Percentiles rank a stretch among this genome's conserved stretches.
Evolutionary conservation across 2,888 invertebrate species (phyloP).

Genomic region (Lasioglossum zephyrum): DNA sequence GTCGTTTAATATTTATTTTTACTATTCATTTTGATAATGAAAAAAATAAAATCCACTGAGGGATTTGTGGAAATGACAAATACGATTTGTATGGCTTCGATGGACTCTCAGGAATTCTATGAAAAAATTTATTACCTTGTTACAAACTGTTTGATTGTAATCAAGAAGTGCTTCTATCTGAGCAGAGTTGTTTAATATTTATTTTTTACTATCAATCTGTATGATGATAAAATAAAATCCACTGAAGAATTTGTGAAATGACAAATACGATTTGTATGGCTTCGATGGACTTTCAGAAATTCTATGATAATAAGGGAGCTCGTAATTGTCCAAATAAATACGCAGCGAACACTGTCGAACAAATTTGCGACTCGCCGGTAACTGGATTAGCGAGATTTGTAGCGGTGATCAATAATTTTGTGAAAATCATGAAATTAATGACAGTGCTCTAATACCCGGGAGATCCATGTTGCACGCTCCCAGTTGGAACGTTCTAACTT

Average conservation of each 20-base stretch:
- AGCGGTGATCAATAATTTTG: constrained; percentile 14
- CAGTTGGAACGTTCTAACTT: constrained; percentile 30
- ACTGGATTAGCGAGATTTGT: constrained; percentile 26
- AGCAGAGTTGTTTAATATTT: neutral
- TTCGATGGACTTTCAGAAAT: neutral
- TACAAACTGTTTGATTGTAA: neutral
- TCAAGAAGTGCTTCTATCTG: no score
- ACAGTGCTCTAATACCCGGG: constrained; percentile 26
- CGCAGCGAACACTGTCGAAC: neutral
- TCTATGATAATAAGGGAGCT: neutral
- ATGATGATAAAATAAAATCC: no score
- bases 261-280: neutral
- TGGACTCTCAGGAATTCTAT: no score
- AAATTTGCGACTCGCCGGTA: neutral
- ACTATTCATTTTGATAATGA: no score
- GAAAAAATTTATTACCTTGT: constrained; percentile 13
- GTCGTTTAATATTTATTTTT: neutral
- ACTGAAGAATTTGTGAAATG: neutral
- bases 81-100: no score
- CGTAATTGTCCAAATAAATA: neutral
- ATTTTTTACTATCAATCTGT: neutral
- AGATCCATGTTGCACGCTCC: constrained; percentile 22
- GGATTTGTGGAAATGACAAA: no score
- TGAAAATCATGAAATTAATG: constrained; percentile 27
- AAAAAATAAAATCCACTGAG: no score